Evolutionary conservation across 2,113 vertebrate species (phyloP).

Genomic region (Lamprotornis superbus): DNA sequence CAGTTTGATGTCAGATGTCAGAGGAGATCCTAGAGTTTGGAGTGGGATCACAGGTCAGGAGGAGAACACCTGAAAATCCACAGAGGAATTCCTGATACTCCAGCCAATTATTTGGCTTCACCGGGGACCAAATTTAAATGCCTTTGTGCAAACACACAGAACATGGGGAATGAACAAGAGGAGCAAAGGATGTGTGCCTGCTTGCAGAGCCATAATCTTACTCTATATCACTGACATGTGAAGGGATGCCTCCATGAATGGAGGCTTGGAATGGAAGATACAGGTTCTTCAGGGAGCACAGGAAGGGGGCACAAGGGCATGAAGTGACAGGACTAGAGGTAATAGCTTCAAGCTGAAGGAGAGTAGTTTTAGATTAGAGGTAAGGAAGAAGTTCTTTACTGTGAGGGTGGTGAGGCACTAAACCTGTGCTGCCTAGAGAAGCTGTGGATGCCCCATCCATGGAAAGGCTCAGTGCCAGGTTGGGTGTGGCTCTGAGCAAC

Average conservation of each 20-base stretch:
- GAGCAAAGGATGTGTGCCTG: rapidly evolving
- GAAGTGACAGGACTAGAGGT: neutral
- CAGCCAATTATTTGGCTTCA: neutral
- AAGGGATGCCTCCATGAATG: neutral
- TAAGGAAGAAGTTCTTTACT: neutral
- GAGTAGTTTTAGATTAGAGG: neutral
- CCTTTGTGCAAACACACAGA: neutral
- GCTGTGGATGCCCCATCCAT: neutral
- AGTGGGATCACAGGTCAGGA: neutral
- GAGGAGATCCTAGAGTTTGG: neutral
- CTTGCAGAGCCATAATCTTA: no score
- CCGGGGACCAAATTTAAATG: neutral
- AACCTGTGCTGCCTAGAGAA: neutral
- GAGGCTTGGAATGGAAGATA: neutral
- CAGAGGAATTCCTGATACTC: neutral
- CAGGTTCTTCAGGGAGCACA: neutral
- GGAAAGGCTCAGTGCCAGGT: neutral
- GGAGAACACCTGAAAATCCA: neutral
- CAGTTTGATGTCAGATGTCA: neutral
- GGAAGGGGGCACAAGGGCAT: no score
- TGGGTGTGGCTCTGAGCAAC: neutral
- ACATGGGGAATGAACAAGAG: neutral
- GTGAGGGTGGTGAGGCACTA: neutral
- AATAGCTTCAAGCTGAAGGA: neutral
- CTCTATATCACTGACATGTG: rapidly evolving